Conservation (phyloP, 1,140 invertebrate species). For the Reticulitermes speratus region DNA sequence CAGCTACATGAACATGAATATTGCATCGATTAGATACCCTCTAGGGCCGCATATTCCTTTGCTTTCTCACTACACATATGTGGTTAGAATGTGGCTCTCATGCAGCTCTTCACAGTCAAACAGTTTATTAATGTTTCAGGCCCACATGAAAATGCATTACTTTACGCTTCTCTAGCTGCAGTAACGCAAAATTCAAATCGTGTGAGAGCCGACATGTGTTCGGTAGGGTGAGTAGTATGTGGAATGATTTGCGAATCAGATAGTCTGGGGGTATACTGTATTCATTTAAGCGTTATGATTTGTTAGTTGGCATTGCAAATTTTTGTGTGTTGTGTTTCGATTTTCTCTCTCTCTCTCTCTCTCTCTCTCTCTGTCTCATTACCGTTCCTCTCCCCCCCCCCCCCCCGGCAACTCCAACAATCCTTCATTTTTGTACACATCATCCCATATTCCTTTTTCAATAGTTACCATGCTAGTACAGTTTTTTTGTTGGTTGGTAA, state of each 20-base stretch:
- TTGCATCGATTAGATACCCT: background rate
- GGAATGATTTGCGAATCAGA: background rate
- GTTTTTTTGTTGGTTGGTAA: background rate
- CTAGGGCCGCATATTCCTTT: slow-evolving; percentile 1
- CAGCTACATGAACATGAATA: background rate
- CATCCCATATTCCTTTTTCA: background rate
- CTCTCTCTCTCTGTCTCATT: background rate
- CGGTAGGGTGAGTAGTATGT: background rate
- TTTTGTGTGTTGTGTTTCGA: slow-evolving; percentile 2
- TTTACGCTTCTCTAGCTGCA: background rate
- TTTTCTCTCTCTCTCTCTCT: slow-evolving; percentile 1
- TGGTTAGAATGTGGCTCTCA: slow-evolving; percentile 10
- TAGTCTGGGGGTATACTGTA: background rate
- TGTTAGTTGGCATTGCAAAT: slow-evolving; percentile 18
- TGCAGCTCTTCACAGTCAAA: slow-evolving; percentile 9
- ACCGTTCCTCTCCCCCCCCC: background rate
- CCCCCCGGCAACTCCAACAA: background rate
- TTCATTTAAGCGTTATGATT: slow-evolving; percentile 9
- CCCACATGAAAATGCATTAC: slow-evolving; percentile 5
- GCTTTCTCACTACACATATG: background rate
- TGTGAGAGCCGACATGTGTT: slow-evolving; percentile 2
- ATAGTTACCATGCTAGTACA: background rate
- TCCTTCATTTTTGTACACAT: background rate
- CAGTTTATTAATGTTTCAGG: slow-evolving; percentile 4
- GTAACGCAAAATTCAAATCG: slow-evolving; percentile 19